A percentile compares a stretch with the other conserved stretches of the same genome.
phyloP scores from a whole-genome alignment of 2,888 invertebrate species.

The Podotricha telesiphe region DNA sequence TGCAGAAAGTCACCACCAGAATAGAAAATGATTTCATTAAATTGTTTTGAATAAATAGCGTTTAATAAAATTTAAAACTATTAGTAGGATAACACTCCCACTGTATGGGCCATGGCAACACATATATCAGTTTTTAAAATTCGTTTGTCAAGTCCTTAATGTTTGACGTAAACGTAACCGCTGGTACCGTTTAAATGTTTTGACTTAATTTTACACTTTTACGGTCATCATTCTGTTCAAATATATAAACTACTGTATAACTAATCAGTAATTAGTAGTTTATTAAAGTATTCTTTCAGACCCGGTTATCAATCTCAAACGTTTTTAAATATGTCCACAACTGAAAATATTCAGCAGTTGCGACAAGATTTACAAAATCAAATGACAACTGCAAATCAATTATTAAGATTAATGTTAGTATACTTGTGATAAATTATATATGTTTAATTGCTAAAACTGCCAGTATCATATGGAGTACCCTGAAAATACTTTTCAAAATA shows the following conservation, averaged over 20 bases:
- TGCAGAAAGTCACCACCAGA: too few relatives aligned
- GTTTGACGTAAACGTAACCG: not conserved
- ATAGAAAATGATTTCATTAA: too few relatives aligned
- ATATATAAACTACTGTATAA: not conserved
- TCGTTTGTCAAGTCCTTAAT: too few relatives aligned
- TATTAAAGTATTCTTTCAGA: not conserved
- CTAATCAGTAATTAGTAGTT: not conserved
- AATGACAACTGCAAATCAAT: constrained; percentile 66
- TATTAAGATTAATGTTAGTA: constrained; percentile 67
- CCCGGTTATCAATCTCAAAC: not conserved
- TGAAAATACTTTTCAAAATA: too few relatives aligned
- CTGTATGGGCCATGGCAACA: too few relatives aligned
- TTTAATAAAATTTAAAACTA: too few relatives aligned
- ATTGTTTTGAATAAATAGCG: too few relatives aligned
- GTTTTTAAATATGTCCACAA: constrained; percentile 48
- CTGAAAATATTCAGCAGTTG: constrained; percentile 54
- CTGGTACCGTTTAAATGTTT: not conserved
- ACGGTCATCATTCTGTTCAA: too few relatives aligned
- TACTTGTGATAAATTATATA: not conserved
- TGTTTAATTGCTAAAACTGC: too few relatives aligned
- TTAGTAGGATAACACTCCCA: too few relatives aligned
- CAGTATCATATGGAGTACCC: too few relatives aligned
- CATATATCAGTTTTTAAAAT: too few relatives aligned
- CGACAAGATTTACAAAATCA: constrained; percentile 73
- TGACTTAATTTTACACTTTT: not conserved